These are phyloP conservation scores for Drosophila flavopinicola DNA, from an alignment of 2,888 invertebrate genomes.

Conservation along the genomic window DNA sequence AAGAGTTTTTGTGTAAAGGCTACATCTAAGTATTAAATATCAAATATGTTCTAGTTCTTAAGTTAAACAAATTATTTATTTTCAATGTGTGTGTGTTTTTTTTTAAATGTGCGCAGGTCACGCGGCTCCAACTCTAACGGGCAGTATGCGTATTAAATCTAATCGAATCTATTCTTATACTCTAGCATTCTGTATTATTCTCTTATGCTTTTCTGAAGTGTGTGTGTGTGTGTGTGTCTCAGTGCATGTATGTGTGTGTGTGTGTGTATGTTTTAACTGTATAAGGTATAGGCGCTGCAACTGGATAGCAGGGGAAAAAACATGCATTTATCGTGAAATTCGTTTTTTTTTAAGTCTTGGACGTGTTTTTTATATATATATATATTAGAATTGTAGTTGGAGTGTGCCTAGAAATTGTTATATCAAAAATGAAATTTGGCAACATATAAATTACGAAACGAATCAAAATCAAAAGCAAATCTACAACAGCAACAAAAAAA, in stretches of 20 bases:
- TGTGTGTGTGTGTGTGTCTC: constrained; percentile 9
- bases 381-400: constrained; percentile 22
- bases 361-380: constrained; percentile 14
- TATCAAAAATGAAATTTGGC: constrained; percentile 14
- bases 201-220: constrained; percentile 3
- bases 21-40: constrained; percentile 77
- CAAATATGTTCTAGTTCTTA: constrained; percentile 71
- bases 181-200: constrained; percentile 39
- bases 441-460: constrained; percentile 14
- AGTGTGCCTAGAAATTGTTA: constrained; percentile 43
- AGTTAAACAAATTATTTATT: constrained; percentile 73
- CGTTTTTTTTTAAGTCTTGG: constrained; percentile 16
- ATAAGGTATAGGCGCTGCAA: constrained; percentile 13
- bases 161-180: constrained; percentile 15
- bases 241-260: not conserved
- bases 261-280: constrained; percentile 23
- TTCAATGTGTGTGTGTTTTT: constrained; percentile 26
- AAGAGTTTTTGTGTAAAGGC: constrained; percentile 54
- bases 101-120: constrained; percentile 3
- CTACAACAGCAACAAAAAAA: not conserved
- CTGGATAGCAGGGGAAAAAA: not conserved
- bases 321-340: constrained; percentile 30
- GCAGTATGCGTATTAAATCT: constrained; percentile 6
- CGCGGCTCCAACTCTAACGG: constrained; percentile 23
- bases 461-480: constrained; percentile 24